Base-by-base conservation (phyloP, 2,113 vertebrate genomes). In the Gobiocypris rarus region DNA sequence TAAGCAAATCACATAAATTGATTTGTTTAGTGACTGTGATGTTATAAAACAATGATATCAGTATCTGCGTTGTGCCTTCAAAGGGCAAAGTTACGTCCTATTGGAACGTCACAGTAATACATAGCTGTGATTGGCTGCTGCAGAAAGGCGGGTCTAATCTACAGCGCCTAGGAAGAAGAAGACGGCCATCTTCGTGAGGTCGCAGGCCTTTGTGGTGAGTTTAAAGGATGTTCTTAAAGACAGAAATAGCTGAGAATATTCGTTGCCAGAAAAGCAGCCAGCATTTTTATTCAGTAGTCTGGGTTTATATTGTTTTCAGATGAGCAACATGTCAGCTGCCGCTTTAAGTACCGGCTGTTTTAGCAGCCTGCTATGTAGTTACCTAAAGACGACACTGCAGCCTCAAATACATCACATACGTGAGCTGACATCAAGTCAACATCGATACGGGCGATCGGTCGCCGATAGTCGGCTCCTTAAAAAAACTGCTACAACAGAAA, bases 171-270 rank as follows among this genome's bases (percentile, higher is more conserved):
- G 89, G 88, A 85, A 86, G 85, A 86, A 82, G 83, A 86, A 75
- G 75, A 77, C 87, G 67, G 93, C 92, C 93, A 94, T 94, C 80
- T 93, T 92, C 89, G 90, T 94, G 89, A 93, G 93, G 93, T 94
- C 91, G 63, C 85, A 87, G 71, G 73, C 83, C 58, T 83, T 82
- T 43, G 85, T 79, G 77, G 84, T 87, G 83, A 70, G 90, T 87
- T 86, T 87, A 81, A 78, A 71, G 45, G n/a, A 80, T 50, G 41
- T 38, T 54, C 3, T n/a, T 61, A 58, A 58, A 61, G 31, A 70
- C 11, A 50, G 31, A 28, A 24, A 56, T 69, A 4, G 19, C 17
- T 38, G 28, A 17, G 28, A n/a, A 24, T 77, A 26, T 38, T 77
- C 22, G 41, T 17, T 41, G 11, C 28, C 9, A 52, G 7, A 75